A percentile compares a stretch with the other conserved stretches of the same genome.
phyloP scores from a whole-genome alignment of 2,888 invertebrate species.

The Ennomos quercinarius region DNA sequence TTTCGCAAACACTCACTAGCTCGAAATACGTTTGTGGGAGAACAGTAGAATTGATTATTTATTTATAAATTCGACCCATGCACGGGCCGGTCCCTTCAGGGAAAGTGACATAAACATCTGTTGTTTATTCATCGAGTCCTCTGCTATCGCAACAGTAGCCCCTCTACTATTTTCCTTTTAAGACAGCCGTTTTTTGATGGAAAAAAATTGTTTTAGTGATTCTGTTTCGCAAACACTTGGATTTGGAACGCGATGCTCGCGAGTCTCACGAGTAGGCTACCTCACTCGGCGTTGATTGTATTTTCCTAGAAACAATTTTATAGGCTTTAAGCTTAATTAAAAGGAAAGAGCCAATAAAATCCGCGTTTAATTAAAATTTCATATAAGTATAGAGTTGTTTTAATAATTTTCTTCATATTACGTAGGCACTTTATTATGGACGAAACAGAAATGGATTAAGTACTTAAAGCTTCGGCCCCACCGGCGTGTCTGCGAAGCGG shows the following conservation, averaged over 20 bases:
- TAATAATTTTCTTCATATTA: constrained; percentile 6
- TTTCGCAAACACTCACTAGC: constrained; percentile 32
- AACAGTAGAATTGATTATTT: constrained; percentile 59
- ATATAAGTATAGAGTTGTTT: constrained; percentile 16
- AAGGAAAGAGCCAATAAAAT: constrained; percentile 7
- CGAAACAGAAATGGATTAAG: constrained; percentile 23
- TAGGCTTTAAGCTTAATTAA: constrained; percentile 15
- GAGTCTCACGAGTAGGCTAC: constrained; percentile 14
- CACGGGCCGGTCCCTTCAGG: constrained; percentile 46
- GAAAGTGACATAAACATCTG: constrained; percentile 65
- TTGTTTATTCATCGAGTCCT: constrained; percentile 72
- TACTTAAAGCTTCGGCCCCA: no score
- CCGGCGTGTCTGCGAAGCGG: no score
- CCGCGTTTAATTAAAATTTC: constrained; percentile 11
- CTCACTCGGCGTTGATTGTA: neutral
- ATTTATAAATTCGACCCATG: constrained; percentile 63
- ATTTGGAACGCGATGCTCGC: constrained; percentile 16
- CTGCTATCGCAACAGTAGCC: constrained; percentile 56
- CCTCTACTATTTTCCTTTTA: constrained; percentile 48
- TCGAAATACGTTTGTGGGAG: constrained; percentile 27
- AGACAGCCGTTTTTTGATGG: constrained; percentile 45
- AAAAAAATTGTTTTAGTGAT: constrained; percentile 40
- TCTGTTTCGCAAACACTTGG: constrained; percentile 31
- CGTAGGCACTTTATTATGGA: constrained; percentile 14
- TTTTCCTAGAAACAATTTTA: no score